Evolutionary conservation across 2,113 vertebrate species (phyloP), one percentile per base, ranked within the genome.

Genomic region (Ochotona curzoniae): DNA sequence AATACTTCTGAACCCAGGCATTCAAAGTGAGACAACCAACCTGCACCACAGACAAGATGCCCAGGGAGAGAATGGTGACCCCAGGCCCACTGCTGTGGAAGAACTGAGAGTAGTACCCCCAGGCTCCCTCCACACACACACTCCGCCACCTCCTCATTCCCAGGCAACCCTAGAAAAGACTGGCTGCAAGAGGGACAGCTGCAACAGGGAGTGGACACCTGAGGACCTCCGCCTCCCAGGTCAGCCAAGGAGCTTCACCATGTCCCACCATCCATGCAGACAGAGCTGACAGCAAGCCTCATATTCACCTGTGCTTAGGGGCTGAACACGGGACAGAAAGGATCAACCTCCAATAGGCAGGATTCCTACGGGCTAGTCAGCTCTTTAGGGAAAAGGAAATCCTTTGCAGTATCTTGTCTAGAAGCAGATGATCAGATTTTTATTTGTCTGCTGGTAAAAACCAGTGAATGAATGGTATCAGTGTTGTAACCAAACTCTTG

Each of bases 381-480:
- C 51, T 79, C 28, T 75, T 71, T 28, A 18, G 28, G 12, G 47
- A 54, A 80, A 74, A 54, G 18, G 11, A 83, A 7, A 92, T n/a
- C 28, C 51, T 85, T 70, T 80, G 44, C 6, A 64, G 74, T 38
- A 25, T 26, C 35, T 69, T 83, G 30, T 28, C 57, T 63, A 54
- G 32, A 78, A 70, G 51, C 30, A 67, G 38, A 38, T 21, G 35
- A 54, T 83, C 23, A 30, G 44, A 30, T 32, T 38, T 63, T 26
- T 71, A 18, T 64, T 54, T 66, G 80, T 74, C 23, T 63, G 5
- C 51, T 44, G 67, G 11, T 10, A 67, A 61, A 47, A 83, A 23
- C 25, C 63, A 89, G 44, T 64, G 47, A 87, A 76, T 70, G 26
- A 91, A 86, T 82, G 47, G 84, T 90, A 81, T 54, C 49, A 38